Evolutionary conservation across 2,113 vertebrate genomes (phyloP).

Genomic region (Macrotis lagotis): DNA sequence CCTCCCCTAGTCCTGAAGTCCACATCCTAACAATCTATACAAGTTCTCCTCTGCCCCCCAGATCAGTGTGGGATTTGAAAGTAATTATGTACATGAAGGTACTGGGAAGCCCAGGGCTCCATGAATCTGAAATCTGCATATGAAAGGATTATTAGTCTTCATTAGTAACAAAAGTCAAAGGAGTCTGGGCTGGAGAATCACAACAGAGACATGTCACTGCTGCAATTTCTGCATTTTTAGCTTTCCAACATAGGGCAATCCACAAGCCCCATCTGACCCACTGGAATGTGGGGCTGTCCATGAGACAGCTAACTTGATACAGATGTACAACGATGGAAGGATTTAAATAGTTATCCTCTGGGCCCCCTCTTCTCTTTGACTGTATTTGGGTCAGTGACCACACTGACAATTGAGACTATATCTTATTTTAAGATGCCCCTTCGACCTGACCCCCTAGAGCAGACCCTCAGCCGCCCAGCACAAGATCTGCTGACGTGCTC

Average conservation of each 20-base stretch:
- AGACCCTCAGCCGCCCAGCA: background rate
- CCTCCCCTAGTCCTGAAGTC: background rate
- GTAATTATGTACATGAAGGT: background rate
- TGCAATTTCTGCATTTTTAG: background rate
- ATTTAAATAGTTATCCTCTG: slow-evolving; percentile 5
- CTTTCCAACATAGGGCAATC: background rate
- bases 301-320: background rate
- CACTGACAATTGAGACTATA: background rate
- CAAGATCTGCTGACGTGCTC: rapidly evolving
- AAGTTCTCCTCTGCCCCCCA: background rate
- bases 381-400: rapidly evolving
- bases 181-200: background rate
- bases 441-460: rapidly evolving
- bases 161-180: background rate
- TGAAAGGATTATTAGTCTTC: background rate
- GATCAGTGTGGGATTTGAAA: background rate
- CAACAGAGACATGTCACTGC: background rate
- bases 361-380: background rate
- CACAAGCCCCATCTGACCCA: rapidly evolving
- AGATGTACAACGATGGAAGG: background rate
- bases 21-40: background rate
- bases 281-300: background rate
- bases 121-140: background rate
- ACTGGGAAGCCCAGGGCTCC: background rate
- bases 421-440: background rate